Percentiles rank a stretch among this genome's conserved stretches.
Conservation (phyloP, 2,888 invertebrate species). For the Hyles lineata region DNA sequence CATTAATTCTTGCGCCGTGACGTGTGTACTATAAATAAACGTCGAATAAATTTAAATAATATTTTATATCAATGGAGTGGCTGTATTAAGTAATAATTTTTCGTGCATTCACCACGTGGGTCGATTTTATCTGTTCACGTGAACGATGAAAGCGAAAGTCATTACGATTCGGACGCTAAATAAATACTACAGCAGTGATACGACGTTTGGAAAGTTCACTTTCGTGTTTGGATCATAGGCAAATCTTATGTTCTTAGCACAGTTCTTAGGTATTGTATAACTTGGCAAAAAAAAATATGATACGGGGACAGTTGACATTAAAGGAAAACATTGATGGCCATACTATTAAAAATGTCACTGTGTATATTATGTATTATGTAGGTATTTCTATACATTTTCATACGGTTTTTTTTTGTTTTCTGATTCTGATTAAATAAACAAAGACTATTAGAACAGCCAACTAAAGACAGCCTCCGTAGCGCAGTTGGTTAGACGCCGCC, state of each 20-base stretch:
- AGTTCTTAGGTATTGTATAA: background rate
- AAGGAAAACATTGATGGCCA: no score
- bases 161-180: background rate
- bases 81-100: background rate
- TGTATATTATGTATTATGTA: no score
- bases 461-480: no score
- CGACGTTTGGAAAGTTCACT: constrained; percentile 9
- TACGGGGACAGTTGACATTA: no score
- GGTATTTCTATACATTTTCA: no score
- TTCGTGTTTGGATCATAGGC: constrained; percentile 5
- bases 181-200: constrained; percentile 4
- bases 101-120: background rate
- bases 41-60: constrained; percentile 4
- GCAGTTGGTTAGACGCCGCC: no score
- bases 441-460: no score
- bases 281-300: no score
- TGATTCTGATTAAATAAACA: no score
- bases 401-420: no score
- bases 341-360: no score
- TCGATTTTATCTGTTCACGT: background rate
- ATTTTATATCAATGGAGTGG: background rate
- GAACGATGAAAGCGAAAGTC: constrained; percentile 10
- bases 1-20: background rate
- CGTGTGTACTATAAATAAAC: background rate
- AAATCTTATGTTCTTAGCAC: no score